phyloP scores from a whole-genome alignment of 2,113 vertebrate species.

The Pelecanoides urinatrix region DNA sequence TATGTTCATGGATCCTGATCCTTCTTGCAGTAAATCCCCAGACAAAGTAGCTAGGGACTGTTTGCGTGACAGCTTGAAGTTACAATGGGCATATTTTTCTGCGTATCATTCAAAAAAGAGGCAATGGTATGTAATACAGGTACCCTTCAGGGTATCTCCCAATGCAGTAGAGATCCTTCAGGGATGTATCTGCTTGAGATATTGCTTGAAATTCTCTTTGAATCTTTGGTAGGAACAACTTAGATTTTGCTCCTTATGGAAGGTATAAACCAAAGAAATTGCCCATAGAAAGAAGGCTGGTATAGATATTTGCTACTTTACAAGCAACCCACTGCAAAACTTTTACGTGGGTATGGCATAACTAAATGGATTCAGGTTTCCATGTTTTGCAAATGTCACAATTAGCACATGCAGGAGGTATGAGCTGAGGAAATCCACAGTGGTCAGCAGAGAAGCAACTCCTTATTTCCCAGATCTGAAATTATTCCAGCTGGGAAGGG shows the following conservation, averaged over 20 bases:
- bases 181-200: not conserved
- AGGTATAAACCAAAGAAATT: not conserved
- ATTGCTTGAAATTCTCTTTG: not conserved
- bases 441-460: conserved; percentile 19
- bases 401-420: not conserved
- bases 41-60: not conserved
- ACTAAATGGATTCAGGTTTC: not conserved
- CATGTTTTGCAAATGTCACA: not conserved
- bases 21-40: not conserved
- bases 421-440: not conserved
- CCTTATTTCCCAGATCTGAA: conserved; percentile 9
- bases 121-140: not conserved
- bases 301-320: not conserved
- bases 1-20: not conserved
- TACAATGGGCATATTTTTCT: not conserved
- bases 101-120: not conserved
- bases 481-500: not conserved
- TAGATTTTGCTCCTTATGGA: not conserved
- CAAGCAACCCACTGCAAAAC: not conserved
- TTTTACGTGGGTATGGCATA: not conserved
- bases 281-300: rapidly evolving
- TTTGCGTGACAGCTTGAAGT: not conserved
- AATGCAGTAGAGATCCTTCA: not conserved
- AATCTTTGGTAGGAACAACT: not conserved
- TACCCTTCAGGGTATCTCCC: not conserved